phyloP scores from a whole-genome alignment of 37 sponge, comb jelly and placozoan species.

The Geodia barretti region DNA sequence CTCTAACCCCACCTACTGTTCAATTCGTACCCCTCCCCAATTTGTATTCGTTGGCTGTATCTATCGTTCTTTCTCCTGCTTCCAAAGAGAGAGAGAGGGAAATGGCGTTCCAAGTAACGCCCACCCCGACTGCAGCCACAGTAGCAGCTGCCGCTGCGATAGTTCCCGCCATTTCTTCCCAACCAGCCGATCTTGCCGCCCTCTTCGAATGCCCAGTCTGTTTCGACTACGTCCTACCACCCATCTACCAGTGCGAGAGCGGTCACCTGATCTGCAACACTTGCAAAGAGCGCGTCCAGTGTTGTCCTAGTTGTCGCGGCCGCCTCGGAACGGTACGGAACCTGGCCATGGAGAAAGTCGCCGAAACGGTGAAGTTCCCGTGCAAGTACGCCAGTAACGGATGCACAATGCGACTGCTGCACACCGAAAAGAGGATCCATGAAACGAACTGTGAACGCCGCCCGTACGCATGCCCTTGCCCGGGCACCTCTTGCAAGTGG shows the following conservation, averaged over 20 bases:
- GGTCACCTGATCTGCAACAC: slow-evolving; percentile 93
- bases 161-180: background rate
- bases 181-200: slow-evolving; percentile 66
- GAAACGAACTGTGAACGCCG: slow-evolving; percentile 92
- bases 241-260: slow-evolving; percentile 92
- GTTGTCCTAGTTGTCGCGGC: slow-evolving; percentile 93
- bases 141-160: background rate
- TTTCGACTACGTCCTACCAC: slow-evolving; percentile 98
- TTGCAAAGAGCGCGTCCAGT: slow-evolving; percentile 85
- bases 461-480: slow-evolving; percentile 95
- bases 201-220: slow-evolving; percentile 99
- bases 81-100: too few species aligned
- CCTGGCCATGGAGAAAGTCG: slow-evolving; percentile 98
- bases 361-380: slow-evolving; percentile 87
- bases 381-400: slow-evolving; percentile 86
- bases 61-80: too few species aligned
- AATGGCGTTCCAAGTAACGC: background rate
- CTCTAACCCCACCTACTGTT: too few species aligned
- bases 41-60: too few species aligned
- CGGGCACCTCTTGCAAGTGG: slow-evolving; percentile 96
- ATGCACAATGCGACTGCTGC: slow-evolving; percentile 74
- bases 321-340: slow-evolving; percentile 86
- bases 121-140: background rate
- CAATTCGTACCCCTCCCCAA: too few species aligned
- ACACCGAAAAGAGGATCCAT: slow-evolving; percentile 78